Evolutionary conservation across 2,888 invertebrate genomes (phyloP).

Genomic region (Drosophila subsilvestris): DNA sequence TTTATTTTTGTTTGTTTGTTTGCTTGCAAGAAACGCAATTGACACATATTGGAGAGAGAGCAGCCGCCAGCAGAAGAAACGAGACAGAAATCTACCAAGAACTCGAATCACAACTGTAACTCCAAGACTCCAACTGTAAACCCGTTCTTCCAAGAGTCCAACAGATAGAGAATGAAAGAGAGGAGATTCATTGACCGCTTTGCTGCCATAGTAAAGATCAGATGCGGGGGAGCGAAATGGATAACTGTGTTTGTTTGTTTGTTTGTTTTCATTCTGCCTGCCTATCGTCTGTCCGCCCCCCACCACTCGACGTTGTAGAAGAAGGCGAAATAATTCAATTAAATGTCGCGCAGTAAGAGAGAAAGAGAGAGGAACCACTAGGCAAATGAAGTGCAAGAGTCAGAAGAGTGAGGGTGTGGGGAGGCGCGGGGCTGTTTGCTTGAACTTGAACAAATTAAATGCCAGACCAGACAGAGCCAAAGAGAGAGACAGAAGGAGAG

Average conservation of each 20-base stretch:
- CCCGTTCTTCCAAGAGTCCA: slow-evolving; percentile 54
- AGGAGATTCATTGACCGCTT: slow-evolving; percentile 44
- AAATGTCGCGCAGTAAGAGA: slow-evolving; percentile 60
- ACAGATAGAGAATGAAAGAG: slow-evolving; percentile 10
- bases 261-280: slow-evolving; percentile 43
- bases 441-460: slow-evolving; percentile 68
- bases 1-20: slow-evolving; percentile 22
- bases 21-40: slow-evolving; percentile 54
- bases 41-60: slow-evolving; percentile 61
- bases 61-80: background rate
- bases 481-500: slow-evolving; percentile 2
- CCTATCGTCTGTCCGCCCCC: background rate
- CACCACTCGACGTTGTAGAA: slow-evolving; percentile 6
- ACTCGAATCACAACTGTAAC: slow-evolving; percentile 31
- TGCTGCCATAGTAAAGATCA: slow-evolving; percentile 8
- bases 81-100: slow-evolving; percentile 36
- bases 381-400: slow-evolving; percentile 56
- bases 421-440: slow-evolving; percentile 25
- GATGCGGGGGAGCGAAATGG: slow-evolving; percentile 6
- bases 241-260: slow-evolving; percentile 26
- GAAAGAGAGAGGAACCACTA: slow-evolving; percentile 42
- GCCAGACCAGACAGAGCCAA: slow-evolving; percentile 50
- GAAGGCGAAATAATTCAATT: slow-evolving; percentile 65
- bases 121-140: slow-evolving; percentile 51
- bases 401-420: slow-evolving; percentile 19